phyloP scores from a whole-genome alignment of 2,888 invertebrate genomes.

The Bugulina stolonifera region DNA sequence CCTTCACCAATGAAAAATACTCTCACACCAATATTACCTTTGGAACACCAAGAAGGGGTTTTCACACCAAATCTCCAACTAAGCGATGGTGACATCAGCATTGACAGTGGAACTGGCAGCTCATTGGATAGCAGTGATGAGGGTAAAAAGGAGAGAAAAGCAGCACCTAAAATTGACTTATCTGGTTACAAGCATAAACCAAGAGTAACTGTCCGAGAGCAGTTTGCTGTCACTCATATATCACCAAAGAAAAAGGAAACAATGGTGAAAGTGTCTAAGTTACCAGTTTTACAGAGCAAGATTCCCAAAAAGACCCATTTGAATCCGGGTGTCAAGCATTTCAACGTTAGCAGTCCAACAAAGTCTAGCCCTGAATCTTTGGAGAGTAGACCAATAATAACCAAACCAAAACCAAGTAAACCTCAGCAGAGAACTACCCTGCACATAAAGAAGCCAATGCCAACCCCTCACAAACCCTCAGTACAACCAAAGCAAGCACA shows the following conservation, averaged over 20 bases:
- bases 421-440: neutral
- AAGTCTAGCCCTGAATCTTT: conserved; percentile 21
- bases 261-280: neutral
- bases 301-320: neutral
- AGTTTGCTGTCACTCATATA: neutral
- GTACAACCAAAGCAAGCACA: neutral
- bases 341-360: neutral
- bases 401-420: neutral
- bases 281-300: conserved; percentile 3
- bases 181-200: conserved; percentile 17
- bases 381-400: conserved; percentile 19
- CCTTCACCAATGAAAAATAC: neutral
- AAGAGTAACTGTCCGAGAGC: neutral
- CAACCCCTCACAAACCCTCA: neutral
- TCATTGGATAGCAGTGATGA: conserved; percentile 21
- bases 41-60: conserved; percentile 12
- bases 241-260: neutral
- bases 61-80: neutral
- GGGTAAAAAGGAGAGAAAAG: neutral
- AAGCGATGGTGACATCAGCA: conserved; percentile 25
- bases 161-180: neutral
- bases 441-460: neutral
- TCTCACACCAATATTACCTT: conserved; percentile 7
- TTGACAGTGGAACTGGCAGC: conserved; percentile 10
- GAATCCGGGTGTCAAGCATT: too few species aligned